Percentiles rank a stretch among this genome's conserved stretches.
Conservation (phyloP, 2,888 invertebrate species). For the Tipula vernalis region DNA sequence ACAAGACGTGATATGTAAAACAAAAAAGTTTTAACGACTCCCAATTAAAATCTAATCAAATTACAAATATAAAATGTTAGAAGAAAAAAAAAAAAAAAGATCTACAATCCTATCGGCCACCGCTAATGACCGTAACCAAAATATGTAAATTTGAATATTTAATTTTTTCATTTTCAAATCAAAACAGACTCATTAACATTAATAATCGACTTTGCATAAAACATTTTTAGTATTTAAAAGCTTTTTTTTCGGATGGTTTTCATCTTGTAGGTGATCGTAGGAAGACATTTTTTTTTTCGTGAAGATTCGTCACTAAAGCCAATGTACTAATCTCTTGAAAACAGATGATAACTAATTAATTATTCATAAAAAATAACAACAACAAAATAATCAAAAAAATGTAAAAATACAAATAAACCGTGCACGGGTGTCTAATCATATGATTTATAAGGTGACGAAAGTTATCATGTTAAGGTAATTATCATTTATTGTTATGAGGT, state of each 20-base stretch:
- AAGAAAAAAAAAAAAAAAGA: background rate
- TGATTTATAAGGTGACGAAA: conserved; percentile 4
- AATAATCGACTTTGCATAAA: background rate
- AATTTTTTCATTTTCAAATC: background rate
- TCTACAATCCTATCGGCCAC: background rate
- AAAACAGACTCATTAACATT: background rate
- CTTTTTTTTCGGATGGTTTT: background rate
- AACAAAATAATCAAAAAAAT: background rate
- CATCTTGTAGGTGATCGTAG: background rate
- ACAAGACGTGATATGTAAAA: background rate
- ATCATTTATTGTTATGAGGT: background rate
- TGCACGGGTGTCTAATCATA: background rate
- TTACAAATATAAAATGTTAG: background rate
- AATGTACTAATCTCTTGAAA: background rate
- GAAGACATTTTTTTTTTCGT: background rate
- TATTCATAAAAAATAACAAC: background rate
- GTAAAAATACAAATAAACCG: background rate
- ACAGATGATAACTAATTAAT: background rate
- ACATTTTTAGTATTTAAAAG: background rate
- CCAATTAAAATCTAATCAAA: background rate
- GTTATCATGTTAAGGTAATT: background rate
- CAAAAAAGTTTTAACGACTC: background rate
- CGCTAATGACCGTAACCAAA: background rate
- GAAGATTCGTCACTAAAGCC: background rate
- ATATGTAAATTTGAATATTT: background rate